A percentile compares a stretch with the other conserved stretches of the same genome.
These are phyloP conservation scores for Philaenus spumarius DNA, from an alignment of 1,140 invertebrate species.

Conservation along the genomic window DNA sequence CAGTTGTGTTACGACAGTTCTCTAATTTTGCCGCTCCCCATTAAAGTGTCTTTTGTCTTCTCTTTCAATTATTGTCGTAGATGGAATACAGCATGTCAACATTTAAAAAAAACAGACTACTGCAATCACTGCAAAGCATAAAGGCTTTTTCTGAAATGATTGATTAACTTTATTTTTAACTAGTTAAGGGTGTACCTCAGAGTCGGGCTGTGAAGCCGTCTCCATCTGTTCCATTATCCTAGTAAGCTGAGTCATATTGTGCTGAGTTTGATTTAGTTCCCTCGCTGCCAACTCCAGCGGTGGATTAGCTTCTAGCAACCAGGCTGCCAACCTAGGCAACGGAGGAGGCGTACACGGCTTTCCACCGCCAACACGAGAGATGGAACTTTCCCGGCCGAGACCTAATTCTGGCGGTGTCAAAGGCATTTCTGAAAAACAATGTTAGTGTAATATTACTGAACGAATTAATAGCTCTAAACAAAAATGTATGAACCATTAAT, in stretches of 20 bases:
- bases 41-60: too few relatives aligned
- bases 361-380: background rate
- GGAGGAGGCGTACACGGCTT: constrained; percentile 13
- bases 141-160: too few relatives aligned
- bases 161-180: too few relatives aligned
- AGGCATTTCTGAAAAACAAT: constrained; percentile 37
- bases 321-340: constrained; percentile 24
- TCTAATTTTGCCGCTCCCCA: too few relatives aligned
- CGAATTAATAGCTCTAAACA: background rate
- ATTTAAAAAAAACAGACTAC: too few relatives aligned
- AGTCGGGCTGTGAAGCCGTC: constrained; percentile 29
- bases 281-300: constrained; percentile 49
- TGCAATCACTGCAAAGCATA: too few relatives aligned
- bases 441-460: background rate
- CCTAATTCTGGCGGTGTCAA: constrained; percentile 32
- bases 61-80: too few relatives aligned
- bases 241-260: constrained; percentile 55
- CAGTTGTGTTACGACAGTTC: too few relatives aligned
- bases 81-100: too few relatives aligned
- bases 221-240: constrained; percentile 49
- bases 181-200: constrained; percentile 34
- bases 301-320: constrained; percentile 44
- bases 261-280: constrained; percentile 53
- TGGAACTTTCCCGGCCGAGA: background rate
- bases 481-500: background rate